Evolutionary conservation across 2,888 invertebrate genomes (phyloP).

Genomic region (Serripes groenlandicus): DNA sequence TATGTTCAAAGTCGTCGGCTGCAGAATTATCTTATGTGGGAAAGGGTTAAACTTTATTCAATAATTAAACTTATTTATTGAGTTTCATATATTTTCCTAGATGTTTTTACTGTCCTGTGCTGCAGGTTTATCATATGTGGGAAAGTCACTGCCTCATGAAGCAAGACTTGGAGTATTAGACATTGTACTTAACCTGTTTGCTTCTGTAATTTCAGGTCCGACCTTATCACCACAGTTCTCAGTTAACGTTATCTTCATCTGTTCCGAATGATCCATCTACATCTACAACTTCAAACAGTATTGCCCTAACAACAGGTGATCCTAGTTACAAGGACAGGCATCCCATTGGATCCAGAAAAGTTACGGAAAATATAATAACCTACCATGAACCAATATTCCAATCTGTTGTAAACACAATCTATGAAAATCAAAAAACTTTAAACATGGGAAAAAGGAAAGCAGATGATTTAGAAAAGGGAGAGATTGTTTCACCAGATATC

Average conservation of each 20-base stretch:
- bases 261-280: not conserved
- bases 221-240: not conserved
- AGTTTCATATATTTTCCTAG: no score
- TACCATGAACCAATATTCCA: constrained; percentile 79
- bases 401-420: constrained; percentile 49
- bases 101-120: no score
- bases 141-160: no score
- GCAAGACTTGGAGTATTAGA: no score
- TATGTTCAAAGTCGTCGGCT: no score
- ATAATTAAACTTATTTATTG: no score
- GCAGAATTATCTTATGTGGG: no score
- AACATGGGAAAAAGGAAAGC: constrained; percentile 55
- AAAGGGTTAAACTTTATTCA: no score
- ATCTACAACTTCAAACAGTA: not conserved
- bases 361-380: constrained; percentile 77
- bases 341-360: constrained; percentile 80
- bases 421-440: constrained; percentile 53
- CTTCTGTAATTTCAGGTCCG: not conserved
- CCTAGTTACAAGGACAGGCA: constrained; percentile 78
- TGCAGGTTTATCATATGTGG: no score
- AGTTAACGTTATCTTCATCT: no score
- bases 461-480: constrained; percentile 32
- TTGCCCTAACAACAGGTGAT: not conserved
- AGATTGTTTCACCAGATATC: constrained; percentile 32
- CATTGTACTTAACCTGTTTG: no score